These are phyloP conservation scores for Melanotaenia pygmaea DNA, from an alignment of 2,797 vertebrate species.

Conservation along the genomic window DNA sequence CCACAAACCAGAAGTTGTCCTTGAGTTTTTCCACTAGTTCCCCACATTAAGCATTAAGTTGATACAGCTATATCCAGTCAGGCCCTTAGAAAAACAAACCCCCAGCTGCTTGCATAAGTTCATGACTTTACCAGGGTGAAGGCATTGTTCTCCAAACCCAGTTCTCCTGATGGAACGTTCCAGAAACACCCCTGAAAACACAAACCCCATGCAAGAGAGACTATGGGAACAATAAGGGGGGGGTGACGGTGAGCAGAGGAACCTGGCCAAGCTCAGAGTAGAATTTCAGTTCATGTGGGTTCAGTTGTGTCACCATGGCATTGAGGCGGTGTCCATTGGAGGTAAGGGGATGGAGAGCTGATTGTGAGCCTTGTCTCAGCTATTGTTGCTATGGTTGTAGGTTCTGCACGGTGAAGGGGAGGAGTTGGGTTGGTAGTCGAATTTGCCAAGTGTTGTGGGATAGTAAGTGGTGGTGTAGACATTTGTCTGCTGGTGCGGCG, in stretches of 20 bases:
- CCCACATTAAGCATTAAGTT: conserved; percentile 28
- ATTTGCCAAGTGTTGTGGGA: conserved; percentile 93
- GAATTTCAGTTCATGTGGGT: conserved; percentile 44
- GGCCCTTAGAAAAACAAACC: conserved; percentile 41
- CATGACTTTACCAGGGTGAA: conserved; percentile 23
- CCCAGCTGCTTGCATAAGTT: conserved; percentile 43
- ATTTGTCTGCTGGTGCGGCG: conserved; percentile 94
- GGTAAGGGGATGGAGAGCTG: conserved; percentile 23
- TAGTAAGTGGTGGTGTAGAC: conserved; percentile 99
- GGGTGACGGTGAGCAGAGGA: conserved; percentile 28
- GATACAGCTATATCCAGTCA: conserved; percentile 41
- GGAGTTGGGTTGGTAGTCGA: conserved; percentile 94
- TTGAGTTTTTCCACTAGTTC: conserved; percentile 35
- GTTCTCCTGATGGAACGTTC: conserved; percentile 55
- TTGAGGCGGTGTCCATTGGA: conserved; percentile 33
- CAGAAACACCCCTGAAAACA: conserved; percentile 54
- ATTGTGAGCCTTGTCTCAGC: conserved; percentile 82
- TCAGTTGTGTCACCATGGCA: conserved; percentile 50
- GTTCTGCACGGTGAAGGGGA: conserved; percentile 95
- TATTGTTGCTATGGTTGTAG: conserved; percentile 93
- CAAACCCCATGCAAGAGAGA: conserved; percentile 48
- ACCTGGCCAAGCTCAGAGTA: conserved; percentile 49
- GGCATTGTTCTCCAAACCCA: conserved; percentile 42
- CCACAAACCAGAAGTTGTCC: conserved; percentile 14
- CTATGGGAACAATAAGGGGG: conserved; percentile 31